Evolutionary conservation across 2,113 vertebrate genomes (phyloP), one percentile per base, ranked within the genome.

Genomic region (Potamarius usumacintae): DNA sequence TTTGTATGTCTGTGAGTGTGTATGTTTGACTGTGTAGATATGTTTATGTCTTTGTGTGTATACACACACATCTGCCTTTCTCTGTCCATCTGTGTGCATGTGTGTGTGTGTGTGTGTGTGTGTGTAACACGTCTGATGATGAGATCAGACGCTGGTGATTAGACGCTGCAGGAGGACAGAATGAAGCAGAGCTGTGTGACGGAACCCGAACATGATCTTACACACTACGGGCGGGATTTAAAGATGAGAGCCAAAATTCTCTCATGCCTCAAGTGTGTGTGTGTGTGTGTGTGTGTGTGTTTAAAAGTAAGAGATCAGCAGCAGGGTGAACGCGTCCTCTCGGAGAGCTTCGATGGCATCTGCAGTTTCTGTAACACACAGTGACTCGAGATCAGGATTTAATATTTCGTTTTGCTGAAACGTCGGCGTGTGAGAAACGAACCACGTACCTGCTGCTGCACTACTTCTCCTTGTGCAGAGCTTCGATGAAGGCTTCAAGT

Each of bases 401-500:
- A 10, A 34, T 7, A 34, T 15, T n/a, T 15, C 7, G 34, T 8
- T 0, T 0, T 0, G 1, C n/a, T 30, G 25, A 27, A 5, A 27
- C n/a, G 4, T n/a, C n/a, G 2, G 71, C 27, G 50, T 30, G 27
- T 2, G 34, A 7, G 58, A 25, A 30, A 55, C 76, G 79, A 88
- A 79, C 22, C n/a, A 53, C 11, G 76, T 92, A 95, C 93, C 34
- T 34, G 34, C 91, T 93, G 78, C 22, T 89, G 52, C 89, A 82
- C 93, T 96, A 99, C 88, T 99, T 99, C 89, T 99, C 98, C 92
- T 99, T 97, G 94, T 99, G 98, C 90, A 99, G 98, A 91, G 98
- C 97, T 96, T 99, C 98, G 88, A 99, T 99, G 94, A 99, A 99
- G 88, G 96, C 97, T 96, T 99, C 98, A 93, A 99, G 97, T 94